These are phyloP conservation scores for Melipona quadrifasciata DNA, from an alignment of 1,140 invertebrate species.

Conservation along the genomic window DNA sequence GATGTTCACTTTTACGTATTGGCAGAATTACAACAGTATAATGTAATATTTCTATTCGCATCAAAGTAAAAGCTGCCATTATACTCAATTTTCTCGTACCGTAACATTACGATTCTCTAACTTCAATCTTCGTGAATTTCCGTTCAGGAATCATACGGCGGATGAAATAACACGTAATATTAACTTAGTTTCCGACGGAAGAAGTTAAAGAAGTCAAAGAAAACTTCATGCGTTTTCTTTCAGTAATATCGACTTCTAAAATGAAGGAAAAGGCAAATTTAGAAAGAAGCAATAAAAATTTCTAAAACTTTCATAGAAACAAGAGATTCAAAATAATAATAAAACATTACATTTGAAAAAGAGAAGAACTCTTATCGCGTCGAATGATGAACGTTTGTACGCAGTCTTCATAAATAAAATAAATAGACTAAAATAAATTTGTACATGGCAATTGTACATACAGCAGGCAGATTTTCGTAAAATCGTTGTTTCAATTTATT, in stretches of 20 bases:
- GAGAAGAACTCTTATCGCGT: neutral
- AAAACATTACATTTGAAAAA: neutral
- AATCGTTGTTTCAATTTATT: too few relatives aligned
- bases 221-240: neutral
- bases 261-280: neutral
- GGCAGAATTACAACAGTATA: neutral
- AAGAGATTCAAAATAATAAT: neutral
- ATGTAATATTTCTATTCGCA: neutral
- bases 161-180: slow-evolving; percentile 23
- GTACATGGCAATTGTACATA: too few relatives aligned
- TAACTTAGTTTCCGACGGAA: slow-evolving; percentile 1
- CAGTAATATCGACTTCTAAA: neutral
- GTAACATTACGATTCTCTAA: neutral
- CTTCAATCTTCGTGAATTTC: neutral
- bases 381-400: neutral
- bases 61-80: neutral
- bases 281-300: neutral
- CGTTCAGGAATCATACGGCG: neutral
- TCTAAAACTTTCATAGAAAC: neutral
- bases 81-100: neutral
- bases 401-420: too few relatives aligned
- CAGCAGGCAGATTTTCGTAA: too few relatives aligned
- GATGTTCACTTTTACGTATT: neutral
- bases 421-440: too few relatives aligned
- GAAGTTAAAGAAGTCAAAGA: neutral